These are phyloP conservation scores for Hypercompe scribonia DNA, from an alignment of 2,888 invertebrate genomes.

Conservation along the genomic window DNA sequence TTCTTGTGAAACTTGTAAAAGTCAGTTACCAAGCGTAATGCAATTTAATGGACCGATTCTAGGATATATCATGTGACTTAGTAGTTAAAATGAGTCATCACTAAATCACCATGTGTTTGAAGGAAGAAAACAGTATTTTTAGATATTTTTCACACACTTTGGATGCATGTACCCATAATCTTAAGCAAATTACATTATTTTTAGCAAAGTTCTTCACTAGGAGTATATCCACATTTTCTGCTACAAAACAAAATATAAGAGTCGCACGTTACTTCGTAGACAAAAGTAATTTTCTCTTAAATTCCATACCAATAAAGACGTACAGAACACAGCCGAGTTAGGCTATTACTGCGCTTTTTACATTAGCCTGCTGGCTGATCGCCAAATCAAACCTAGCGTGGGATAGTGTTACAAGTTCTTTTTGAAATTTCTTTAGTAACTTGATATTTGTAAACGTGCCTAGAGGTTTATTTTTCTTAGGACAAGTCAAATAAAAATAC, in stretches of 20 bases:
- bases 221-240: background rate
- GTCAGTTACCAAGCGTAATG: too few relatives aligned
- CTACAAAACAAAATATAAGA: slow-evolving; percentile 22
- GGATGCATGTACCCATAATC: too few relatives aligned
- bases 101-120: too few relatives aligned
- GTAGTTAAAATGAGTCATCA: too few relatives aligned
- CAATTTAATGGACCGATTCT: too few relatives aligned
- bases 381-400: slow-evolving; percentile 34
- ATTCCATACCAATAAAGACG: slow-evolving; percentile 52
- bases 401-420: background rate
- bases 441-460: background rate
- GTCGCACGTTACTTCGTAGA: slow-evolving; percentile 30
- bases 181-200: background rate
- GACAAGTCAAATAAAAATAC: background rate
- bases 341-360: slow-evolving; percentile 49
- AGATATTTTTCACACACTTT: too few relatives aligned
- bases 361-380: slow-evolving; percentile 45
- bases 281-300: slow-evolving; percentile 50
- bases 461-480: background rate
- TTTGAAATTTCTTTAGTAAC: background rate
- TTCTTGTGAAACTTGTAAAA: too few relatives aligned
- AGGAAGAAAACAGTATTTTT: too few relatives aligned
- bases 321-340: slow-evolving; percentile 44
- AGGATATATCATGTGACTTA: too few relatives aligned
- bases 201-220: slow-evolving; percentile 7